Evolutionary conservation across 2,888 invertebrate genomes (phyloP), one percentile per base, ranked within the genome.

Genomic region (Rhingia rostrata): DNA sequence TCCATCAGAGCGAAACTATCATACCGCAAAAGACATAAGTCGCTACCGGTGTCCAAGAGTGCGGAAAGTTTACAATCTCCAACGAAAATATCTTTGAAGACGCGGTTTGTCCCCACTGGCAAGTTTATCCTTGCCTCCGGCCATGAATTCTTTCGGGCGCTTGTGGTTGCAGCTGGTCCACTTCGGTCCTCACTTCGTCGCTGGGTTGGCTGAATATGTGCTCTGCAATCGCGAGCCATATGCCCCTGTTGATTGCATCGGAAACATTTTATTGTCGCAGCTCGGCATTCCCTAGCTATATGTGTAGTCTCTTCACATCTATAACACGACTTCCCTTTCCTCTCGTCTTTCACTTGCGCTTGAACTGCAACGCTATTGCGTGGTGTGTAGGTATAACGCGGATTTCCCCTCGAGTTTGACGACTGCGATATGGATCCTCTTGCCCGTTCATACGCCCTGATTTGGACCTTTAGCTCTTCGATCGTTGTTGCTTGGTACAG

Each of bases 401-500:
- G 30, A 22, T 9, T 49, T 10, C 49, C 4, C 7, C 32, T 10
- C 10, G 49, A 32, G 49, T 10, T 30, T 49, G 49, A 49, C 2
- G 41, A 56, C 45, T 35, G 56, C 61, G 41, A 30, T 5, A 9
- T 14, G 4, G 74, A 35, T 35, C 70, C 77, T 22, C 35, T 47
- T 22, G 64, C 60, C 37, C 39, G 60, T 43, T 86, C 70, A n/a
- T 81, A 81, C 4, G 77, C 60, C 9, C 41, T 56, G 0, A 81
- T 47, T 4, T 74, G 78, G 5, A 51, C 22, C 41, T 86, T 82
- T 14, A 82, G 12, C 0, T 79, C 60, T 0, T 49, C 49, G 0
- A 80, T 9, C 0, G 22, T 70, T 2, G 41, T 61, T 4, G 72
- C 70, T 51, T 78, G 82, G 30, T 74, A 82, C 41, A 86, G 37